Conservation (phyloP, 2,113 vertebrate species). For the Indri indri region DNA sequence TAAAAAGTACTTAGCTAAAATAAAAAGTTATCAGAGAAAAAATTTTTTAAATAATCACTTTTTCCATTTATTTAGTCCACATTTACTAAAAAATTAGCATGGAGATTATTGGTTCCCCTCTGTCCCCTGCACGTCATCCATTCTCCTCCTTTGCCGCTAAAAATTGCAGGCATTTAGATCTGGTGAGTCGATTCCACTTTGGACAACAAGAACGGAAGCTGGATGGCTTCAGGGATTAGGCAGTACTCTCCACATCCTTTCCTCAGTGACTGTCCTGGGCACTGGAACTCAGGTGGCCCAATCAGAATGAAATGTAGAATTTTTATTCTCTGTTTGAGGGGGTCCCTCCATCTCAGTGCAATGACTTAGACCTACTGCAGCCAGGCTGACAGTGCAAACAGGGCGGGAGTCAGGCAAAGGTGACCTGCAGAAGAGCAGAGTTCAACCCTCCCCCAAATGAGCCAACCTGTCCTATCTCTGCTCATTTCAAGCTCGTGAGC, state of each 20-base stretch:
- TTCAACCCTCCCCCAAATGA: background rate
- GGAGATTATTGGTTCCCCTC: background rate
- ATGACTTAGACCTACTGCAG: accelerated
- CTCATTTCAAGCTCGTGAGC: background rate
- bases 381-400: background rate
- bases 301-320: background rate
- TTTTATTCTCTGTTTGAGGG: background rate
- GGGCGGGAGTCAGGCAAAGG: background rate
- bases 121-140: background rate
- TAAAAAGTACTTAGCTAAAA: background rate
- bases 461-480: background rate
- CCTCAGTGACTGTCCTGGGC: too few relatives aligned
- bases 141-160: background rate
- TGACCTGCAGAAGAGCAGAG: accelerated
- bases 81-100: background rate
- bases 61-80: background rate
- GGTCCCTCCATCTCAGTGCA: accelerated
- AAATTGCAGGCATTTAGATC: background rate
- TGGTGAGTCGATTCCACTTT: too few relatives aligned
- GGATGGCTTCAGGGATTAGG: background rate
- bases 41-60: background rate
- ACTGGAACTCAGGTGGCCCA: background rate
- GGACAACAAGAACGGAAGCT: background rate
- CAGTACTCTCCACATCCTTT: too few relatives aligned
- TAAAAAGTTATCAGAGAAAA: background rate